Evolutionary conservation across 2,113 vertebrate species (phyloP), one percentile per base, ranked within the genome.

Genomic region (Etia nguti): DNA sequence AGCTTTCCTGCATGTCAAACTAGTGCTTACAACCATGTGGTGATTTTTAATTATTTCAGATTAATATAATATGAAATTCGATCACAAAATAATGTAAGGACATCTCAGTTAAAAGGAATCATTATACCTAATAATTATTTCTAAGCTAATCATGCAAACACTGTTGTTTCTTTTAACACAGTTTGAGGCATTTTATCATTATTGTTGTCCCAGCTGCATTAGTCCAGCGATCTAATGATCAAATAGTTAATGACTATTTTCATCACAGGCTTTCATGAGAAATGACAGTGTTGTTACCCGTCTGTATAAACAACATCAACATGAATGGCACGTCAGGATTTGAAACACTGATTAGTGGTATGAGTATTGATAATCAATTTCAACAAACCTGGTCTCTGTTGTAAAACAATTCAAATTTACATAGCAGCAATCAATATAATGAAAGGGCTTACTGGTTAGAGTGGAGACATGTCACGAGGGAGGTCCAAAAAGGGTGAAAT

Each of bases 341-440:
- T 87, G 85, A 88, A 92, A 85, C 90, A 88, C 79, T 86, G 82
- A 83, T 86, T 84, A 87, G 80, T 85, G 55, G 80, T 77, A 60
- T 9, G 3, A 8, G 62, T 26, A 94, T 81, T 77, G 91, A 62
- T 89, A 89, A 93, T 94, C 92, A 93, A 91, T 95, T 81, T 89
- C 73, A 91, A 93, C 93, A 91, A 93, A 92, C 85, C 83, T 85
- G 36, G 60, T 57, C 29, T 56, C 73, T 34, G 48, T 81, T 86
- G 82, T 87, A 81, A 90, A 91, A 15, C 50, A 31, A 84, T 90
- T 84, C 79, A 81, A 88, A 89, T 93, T 73, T 88, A 41, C 77
- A 87, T 20, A 46, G 29, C 6, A 43, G 16, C n/a, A 46, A 77
- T 94, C 90, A 77, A 93, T 95, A 83, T 50, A 80, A 91, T 90